These are phyloP conservation scores for Casuarius casuarius DNA, from an alignment of 2,113 vertebrate species.

Conservation along the genomic window DNA sequence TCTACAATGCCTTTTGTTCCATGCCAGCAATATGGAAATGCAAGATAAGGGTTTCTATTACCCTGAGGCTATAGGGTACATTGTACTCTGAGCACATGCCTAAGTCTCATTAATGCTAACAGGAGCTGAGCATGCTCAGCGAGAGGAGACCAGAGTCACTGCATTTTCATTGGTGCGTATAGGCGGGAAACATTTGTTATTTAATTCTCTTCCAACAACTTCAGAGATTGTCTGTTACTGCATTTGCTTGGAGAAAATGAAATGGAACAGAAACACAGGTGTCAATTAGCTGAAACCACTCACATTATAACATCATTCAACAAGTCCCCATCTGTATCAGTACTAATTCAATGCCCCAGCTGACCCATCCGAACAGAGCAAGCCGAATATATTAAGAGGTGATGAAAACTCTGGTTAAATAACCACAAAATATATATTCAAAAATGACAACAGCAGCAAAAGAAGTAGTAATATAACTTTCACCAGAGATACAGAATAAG, in stretches of 20 bases:
- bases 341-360: background rate
- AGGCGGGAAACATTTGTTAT: background rate
- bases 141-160: background rate
- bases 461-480: background rate
- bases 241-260: background rate
- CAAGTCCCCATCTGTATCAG: background rate
- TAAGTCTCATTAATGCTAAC: background rate
- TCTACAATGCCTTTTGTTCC: conserved; percentile 6
- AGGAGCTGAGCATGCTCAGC: background rate
- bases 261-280: conserved; percentile 11
- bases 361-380: background rate
- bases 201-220: background rate
- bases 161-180: background rate
- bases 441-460: background rate
- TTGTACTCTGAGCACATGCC: background rate
- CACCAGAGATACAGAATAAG: background rate
- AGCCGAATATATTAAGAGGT: background rate
- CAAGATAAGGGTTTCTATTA: conserved; percentile 53
- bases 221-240: background rate
- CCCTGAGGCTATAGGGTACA: background rate
- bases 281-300: conserved; percentile 12
- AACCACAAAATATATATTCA: background rate
- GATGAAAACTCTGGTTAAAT: background rate
- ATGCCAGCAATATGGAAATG: conserved; percentile 17
- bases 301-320: background rate